These are phyloP conservation scores for Podarcis raffonei DNA, from an alignment of 2,113 vertebrate species.

Conservation along the genomic window DNA sequence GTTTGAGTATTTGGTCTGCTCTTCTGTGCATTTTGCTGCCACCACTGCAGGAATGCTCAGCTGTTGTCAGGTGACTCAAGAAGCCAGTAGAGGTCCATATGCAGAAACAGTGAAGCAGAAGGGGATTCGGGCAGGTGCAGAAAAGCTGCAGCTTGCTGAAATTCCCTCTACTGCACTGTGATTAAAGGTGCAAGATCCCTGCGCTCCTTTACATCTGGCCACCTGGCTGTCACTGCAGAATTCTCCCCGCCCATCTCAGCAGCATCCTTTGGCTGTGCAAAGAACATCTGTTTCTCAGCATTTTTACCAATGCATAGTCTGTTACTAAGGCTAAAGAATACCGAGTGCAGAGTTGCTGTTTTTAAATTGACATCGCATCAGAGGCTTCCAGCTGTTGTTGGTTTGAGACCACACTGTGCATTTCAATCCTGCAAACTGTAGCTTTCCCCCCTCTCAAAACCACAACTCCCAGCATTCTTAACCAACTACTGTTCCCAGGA, in stretches of 20 bases:
- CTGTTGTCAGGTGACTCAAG: not conserved
- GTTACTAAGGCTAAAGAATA: not conserved
- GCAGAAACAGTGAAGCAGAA: not conserved
- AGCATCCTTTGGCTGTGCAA: not conserved
- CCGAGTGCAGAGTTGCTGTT: too few relatives aligned
- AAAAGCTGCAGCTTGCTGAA: not conserved
- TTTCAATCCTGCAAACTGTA: too few relatives aligned
- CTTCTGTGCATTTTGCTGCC: too few relatives aligned
- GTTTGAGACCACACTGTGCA: too few relatives aligned
- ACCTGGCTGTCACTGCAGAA: not conserved
- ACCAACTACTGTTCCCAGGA: too few relatives aligned
- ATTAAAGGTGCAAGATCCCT: not conserved
- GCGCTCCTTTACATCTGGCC: not conserved
- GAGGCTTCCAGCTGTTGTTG: not conserved
- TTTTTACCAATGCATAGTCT: not conserved
- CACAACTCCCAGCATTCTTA: too few relatives aligned
- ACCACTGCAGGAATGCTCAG: not conserved
- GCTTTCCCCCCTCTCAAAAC: too few relatives aligned
- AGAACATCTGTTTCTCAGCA: conserved; percentile 13
- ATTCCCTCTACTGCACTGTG: not conserved
- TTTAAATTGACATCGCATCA: not conserved
- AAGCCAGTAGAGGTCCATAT: too few relatives aligned
- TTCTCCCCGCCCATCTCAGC: not conserved
- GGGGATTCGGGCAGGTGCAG: not conserved
- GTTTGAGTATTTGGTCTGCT: not conserved